A percentile compares a stretch with the other conserved stretches of the same genome.
Evolutionary conservation across 2,888 invertebrate species (phyloP).

Genomic region (Creontiades dilutus): DNA sequence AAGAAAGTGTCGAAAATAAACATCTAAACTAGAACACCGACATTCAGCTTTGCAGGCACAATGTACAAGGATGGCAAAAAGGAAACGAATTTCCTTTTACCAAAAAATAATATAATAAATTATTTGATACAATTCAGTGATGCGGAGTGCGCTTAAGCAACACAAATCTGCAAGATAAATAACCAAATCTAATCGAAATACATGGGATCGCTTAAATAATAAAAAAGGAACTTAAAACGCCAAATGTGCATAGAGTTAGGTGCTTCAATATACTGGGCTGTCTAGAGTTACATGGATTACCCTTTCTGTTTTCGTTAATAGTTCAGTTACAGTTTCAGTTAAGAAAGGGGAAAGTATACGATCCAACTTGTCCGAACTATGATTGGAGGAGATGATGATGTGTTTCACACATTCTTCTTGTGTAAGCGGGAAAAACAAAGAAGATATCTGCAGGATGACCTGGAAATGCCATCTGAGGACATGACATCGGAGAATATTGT

Average conservation of each 20-base stretch:
- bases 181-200: not conserved
- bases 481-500: too few relatives aligned
- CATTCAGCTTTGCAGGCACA: slow-evolving; percentile 74
- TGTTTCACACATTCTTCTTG: too few relatives aligned
- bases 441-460: too few relatives aligned
- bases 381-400: too few relatives aligned
- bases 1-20: slow-evolving; percentile 38
- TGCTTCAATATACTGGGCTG: slow-evolving; percentile 9
- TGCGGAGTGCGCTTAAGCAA: slow-evolving; percentile 71
- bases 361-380: too few relatives aligned
- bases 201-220: slow-evolving; percentile 71
- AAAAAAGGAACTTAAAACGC: slow-evolving; percentile 61
- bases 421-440: too few relatives aligned
- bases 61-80: slow-evolving; percentile 47
- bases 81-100: slow-evolving; percentile 4
- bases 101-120: slow-evolving; percentile 55
- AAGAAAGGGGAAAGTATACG: too few relatives aligned
- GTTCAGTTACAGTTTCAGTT: too few relatives aligned
- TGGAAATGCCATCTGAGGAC: too few relatives aligned
- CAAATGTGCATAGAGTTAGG: slow-evolving; percentile 40
- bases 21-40: slow-evolving; percentile 72
- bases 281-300: too few relatives aligned
- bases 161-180: not conserved
- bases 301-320: too few relatives aligned
- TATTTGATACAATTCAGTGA: slow-evolving; percentile 65